Evolutionary conservation across 2,888 invertebrate genomes (phyloP).

Genomic region (Trilocha varians): DNA sequence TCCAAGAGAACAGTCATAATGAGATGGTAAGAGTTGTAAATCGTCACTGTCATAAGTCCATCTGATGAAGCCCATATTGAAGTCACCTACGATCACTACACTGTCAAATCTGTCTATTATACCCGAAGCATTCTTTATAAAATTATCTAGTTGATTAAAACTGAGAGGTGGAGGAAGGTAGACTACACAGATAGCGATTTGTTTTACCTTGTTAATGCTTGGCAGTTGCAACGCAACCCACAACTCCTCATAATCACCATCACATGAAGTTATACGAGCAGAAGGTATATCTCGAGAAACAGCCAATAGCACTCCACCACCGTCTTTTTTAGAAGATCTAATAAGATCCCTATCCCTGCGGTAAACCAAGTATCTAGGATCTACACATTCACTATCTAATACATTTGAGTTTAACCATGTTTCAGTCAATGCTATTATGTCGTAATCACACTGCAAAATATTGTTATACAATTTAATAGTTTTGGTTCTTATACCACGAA

Average conservation of each 20-base stretch:
- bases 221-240: background rate
- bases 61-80: no score
- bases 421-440: slow-evolving; percentile 1
- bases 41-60: background rate
- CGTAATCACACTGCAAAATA: background rate
- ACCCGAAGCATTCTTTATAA: background rate
- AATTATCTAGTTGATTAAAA: background rate
- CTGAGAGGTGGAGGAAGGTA: slow-evolving; percentile 1
- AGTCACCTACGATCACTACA: no score
- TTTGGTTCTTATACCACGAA: slow-evolving; percentile 6
- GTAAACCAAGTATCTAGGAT: slow-evolving; percentile 1
- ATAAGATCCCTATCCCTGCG: background rate
- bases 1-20: background rate
- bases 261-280: background rate
- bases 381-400: background rate
- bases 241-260: background rate
- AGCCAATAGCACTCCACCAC: slow-evolving; percentile 1
- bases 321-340: background rate
- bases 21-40: background rate
- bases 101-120: no score
- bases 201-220: background rate
- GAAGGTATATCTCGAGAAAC: background rate
- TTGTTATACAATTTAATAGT: background rate
- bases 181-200: background rate
- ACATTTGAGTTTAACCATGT: slow-evolving; percentile 1